phyloP scores from a whole-genome alignment of 1,140 invertebrate species.

The Listronotus oregonensis region DNA sequence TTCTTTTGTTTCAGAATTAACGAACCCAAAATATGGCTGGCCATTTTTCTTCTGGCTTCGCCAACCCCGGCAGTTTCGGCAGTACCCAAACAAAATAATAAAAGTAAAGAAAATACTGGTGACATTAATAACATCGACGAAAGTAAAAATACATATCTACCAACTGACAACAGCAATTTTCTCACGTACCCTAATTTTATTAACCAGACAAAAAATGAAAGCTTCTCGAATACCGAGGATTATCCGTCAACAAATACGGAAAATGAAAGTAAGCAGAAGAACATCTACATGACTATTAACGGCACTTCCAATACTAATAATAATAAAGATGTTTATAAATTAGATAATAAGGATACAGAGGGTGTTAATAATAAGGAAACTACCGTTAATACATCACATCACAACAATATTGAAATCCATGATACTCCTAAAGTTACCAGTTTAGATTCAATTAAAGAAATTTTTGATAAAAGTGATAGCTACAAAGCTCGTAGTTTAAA shows the following conservation, averaged over 20 bases:
- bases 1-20: background rate
- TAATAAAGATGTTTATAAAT: too few species aligned
- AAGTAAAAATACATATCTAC: conserved; percentile 1
- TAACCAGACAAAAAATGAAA: conserved; percentile 21
- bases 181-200: conserved; percentile 24
- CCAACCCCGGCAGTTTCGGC: background rate
- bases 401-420: too few species aligned
- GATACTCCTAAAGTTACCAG: too few species aligned
- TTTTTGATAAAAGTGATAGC: too few species aligned
- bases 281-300: too few species aligned
- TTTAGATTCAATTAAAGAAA: too few species aligned
- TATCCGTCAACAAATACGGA: conserved; percentile 20
- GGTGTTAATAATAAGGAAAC: too few species aligned
- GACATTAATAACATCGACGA: background rate
- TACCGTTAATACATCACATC: too few species aligned
- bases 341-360: too few species aligned
- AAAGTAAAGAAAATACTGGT: too few species aligned
- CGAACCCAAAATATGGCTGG: background rate
- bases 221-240: background rate
- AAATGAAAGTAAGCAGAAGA: conserved; percentile 10
- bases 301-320: too few species aligned
- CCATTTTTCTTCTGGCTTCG: background rate
- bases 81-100: background rate
- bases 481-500: too few species aligned
- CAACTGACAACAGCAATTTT: conserved; percentile 11